Evolutionary conservation across 2,113 vertebrate genomes (phyloP).

Genomic region (Cebus imitator): DNA sequence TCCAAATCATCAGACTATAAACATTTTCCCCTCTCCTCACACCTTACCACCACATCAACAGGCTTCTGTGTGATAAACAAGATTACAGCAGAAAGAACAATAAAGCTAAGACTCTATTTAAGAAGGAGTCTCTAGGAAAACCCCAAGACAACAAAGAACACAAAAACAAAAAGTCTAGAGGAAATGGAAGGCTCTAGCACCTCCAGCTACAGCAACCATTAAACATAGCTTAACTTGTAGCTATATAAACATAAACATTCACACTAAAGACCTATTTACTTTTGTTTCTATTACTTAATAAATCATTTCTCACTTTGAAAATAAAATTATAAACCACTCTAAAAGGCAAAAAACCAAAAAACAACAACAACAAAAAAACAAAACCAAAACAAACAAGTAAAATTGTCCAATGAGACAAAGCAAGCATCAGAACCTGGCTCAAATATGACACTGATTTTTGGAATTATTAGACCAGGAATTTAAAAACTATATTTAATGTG

Average conservation of each 20-base stretch:
- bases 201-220: too few species aligned
- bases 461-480: background rate
- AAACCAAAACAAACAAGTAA: background rate
- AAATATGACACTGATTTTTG: background rate
- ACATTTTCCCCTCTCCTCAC: background rate
- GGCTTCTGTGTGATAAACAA: background rate
- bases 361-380: background rate
- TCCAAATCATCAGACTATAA: background rate
- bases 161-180: background rate
- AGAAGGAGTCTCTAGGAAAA: background rate
- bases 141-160: background rate
- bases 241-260: background rate
- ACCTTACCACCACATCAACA: background rate
- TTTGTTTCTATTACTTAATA: background rate
- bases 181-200: background rate
- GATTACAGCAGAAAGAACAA: background rate
- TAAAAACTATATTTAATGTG: background rate
- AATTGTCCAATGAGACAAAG: background rate
- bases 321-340: background rate
- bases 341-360: background rate
- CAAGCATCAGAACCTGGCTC: background rate
- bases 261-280: background rate
- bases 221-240: background rate
- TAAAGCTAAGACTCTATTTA: background rate
- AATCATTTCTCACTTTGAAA: background rate